Evolutionary conservation across 2,888 invertebrate genomes (phyloP), one percentile per base, ranked within the genome.

Genomic region (Xylota segnis): DNA sequence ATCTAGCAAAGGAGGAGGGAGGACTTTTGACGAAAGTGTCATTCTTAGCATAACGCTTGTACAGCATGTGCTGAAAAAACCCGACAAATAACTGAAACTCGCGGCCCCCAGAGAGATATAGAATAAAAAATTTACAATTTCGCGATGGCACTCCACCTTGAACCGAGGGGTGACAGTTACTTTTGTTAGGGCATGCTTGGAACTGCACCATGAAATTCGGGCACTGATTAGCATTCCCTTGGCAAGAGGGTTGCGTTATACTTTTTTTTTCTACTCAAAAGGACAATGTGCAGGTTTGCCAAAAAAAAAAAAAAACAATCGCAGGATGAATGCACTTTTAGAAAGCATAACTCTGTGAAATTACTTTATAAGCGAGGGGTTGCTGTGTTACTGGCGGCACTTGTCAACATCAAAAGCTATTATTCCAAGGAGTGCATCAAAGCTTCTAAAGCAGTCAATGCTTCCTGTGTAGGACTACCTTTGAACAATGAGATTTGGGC

Each of bases 21-120:
- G 37, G 23, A 45, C 34, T 45, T 45, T 65, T 27, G 65, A 43
- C 50, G 50, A 50, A 50, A 50, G 50, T 50, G 23, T 10, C 18
- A 47, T 18, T 47, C 7, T 18, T 18, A 45, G 12, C 14, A 16
- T 43, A 23, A 23, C 23, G 14, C 40, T 40, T n/a, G 10, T 1
- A 34, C 5, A 43, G 14, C n/a, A 10, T 47, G 18, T 47, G 10
- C 9, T 1, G 0, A 18, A 50, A 18, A 23, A 12, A 50, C 1
- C 1, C 1, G 10, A 50, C 9, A 23, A 12, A 50, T 14, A 9
- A 47, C 9, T 47, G 18, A 47, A 47, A 47, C 9, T 23, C 50
- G 18, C 50, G 50, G 23, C 18, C 23, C 50, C 23, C 23, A 50
- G 10, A 50, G 50, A 18, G 45, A 16, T n/a, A 45, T 47, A 5